These are phyloP conservation scores for Lumbricus terrestris DNA, from an alignment of 2,888 invertebrate species.

Conservation along the genomic window DNA sequence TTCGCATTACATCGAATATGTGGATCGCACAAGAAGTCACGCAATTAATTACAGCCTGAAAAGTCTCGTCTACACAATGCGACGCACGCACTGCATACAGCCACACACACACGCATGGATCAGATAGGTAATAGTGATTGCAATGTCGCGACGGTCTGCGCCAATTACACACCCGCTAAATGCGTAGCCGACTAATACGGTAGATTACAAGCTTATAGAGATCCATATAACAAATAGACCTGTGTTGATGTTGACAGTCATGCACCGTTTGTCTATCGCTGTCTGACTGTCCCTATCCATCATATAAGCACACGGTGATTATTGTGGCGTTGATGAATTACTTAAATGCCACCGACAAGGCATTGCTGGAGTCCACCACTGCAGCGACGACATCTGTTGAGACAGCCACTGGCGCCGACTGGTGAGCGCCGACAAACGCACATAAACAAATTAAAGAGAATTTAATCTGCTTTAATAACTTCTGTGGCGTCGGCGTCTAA, in stretches of 20 bases:
- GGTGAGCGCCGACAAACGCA: neutral
- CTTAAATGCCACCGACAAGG: neutral
- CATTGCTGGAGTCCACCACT: neutral
- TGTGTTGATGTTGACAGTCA: too few species aligned
- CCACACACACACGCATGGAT: neutral
- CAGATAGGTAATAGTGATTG: neutral
- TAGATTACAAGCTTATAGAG: too few species aligned
- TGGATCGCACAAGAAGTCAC: neutral
- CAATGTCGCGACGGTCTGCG: neutral
- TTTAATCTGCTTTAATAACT: slow-evolving; percentile 11
- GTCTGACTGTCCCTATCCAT: too few species aligned
- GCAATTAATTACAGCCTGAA: neutral
- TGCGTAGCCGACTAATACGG: too few species aligned
- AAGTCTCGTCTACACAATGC: too few species aligned
- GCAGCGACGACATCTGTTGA: neutral
- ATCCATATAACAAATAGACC: neutral
- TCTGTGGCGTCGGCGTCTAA: neutral
- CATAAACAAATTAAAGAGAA: neutral
- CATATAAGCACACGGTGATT: too few species aligned
- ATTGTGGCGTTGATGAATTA: neutral
- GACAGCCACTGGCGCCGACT: neutral
- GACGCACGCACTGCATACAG: too few species aligned
- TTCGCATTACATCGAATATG: neutral
- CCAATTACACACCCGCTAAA: neutral
- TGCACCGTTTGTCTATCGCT: neutral